A percentile compares a stretch with the other conserved stretches of the same genome.
Conservation (phyloP, 2,888 invertebrate species). For the Thera obeliscata region DNA sequence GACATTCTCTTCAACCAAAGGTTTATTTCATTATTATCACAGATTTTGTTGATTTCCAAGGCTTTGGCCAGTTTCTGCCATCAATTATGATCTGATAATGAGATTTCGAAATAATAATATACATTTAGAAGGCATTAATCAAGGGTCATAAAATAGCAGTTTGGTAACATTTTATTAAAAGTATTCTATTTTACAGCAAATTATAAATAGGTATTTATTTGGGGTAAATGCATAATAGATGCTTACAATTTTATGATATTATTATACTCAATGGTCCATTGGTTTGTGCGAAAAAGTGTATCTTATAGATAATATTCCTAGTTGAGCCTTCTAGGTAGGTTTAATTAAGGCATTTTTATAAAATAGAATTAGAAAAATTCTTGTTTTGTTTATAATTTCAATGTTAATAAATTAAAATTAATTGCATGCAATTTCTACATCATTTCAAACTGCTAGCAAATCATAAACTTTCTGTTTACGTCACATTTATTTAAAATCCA, state of each 20-base stretch:
- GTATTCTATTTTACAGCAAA: slow-evolving; percentile 31
- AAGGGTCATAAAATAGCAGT: slow-evolving; percentile 55
- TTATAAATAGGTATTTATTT: slow-evolving; percentile 32
- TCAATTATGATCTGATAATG: slow-evolving; percentile 50
- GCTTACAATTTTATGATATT: slow-evolving; percentile 12
- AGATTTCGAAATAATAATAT: slow-evolving; percentile 54
- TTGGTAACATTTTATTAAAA: slow-evolving; percentile 64
- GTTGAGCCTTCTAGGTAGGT: slow-evolving; percentile 30
- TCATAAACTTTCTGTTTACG: slow-evolving; percentile 13
- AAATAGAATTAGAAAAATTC: slow-evolving; percentile 28
- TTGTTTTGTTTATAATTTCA: slow-evolving; percentile 26
- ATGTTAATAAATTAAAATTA: slow-evolving; percentile 31
- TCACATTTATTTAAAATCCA: slow-evolving; percentile 24
- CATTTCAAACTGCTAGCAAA: slow-evolving; percentile 22
- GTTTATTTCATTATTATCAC: slow-evolving; percentile 63
- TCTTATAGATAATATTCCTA: slow-evolving; percentile 30
- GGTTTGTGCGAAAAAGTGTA: slow-evolving; percentile 33
- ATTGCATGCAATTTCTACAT: slow-evolving; percentile 29
- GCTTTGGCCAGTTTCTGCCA: slow-evolving; percentile 49
- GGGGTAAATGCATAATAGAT: slow-evolving; percentile 37
- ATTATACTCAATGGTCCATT: slow-evolving; percentile 37
- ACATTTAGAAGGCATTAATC: slow-evolving; percentile 60
- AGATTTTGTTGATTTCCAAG: slow-evolving; percentile 64
- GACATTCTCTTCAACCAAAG: slow-evolving; percentile 49
- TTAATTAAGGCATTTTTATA: slow-evolving; percentile 35